These are phyloP conservation scores for Scaptomyza pallida DNA, from an alignment of 1,140 invertebrate genomes.

Conservation along the genomic window DNA sequence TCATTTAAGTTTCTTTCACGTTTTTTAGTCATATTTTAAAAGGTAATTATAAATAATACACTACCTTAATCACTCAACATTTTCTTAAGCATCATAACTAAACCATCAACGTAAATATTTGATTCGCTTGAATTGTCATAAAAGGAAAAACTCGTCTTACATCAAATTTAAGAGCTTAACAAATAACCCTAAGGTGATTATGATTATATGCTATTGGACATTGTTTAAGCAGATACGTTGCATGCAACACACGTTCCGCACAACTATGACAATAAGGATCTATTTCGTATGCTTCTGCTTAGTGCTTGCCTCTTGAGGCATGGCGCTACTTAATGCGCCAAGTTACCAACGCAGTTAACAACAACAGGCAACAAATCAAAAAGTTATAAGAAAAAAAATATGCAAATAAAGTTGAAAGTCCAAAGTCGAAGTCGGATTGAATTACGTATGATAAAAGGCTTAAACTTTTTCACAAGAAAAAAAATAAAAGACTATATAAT, in stretches of 20 bases:
- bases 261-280: neutral
- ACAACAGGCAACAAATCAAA: conserved; percentile 42
- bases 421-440: conserved; percentile 29
- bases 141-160: conserved; percentile 9
- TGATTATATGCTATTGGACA: no score
- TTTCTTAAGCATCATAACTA: no score
- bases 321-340: neutral
- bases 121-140: conserved; percentile 9
- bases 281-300: neutral
- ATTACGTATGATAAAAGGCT: conserved; percentile 15
- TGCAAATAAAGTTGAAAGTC: conserved; percentile 13
- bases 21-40: no score
- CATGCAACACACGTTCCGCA: conserved; percentile 41
- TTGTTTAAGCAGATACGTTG: conserved; percentile 6
- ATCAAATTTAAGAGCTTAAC: conserved; percentile 40
- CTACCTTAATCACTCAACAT: no score
- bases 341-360: conserved; percentile 13
- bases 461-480: conserved; percentile 16
- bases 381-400: conserved; percentile 28
- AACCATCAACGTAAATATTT: no score
- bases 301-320: no score
- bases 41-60: no score
- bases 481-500: conserved; percentile 21
- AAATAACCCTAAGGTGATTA: conserved; percentile 7
- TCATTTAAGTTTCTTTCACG: no score